Conservation (phyloP, 1,140 invertebrate genomes). For the Heliconius hewitsoni region DNA sequence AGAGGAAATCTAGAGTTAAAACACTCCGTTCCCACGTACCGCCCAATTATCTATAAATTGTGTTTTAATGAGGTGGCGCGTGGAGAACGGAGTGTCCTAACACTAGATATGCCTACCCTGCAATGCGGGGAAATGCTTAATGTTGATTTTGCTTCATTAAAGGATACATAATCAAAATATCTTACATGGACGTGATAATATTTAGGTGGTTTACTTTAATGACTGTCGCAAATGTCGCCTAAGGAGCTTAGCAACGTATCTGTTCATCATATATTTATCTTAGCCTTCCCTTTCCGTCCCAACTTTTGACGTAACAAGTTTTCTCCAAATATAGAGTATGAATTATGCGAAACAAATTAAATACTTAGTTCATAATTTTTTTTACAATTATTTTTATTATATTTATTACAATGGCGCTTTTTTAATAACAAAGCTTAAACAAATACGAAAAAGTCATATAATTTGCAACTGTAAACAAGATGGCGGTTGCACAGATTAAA, state of each 20-base stretch:
- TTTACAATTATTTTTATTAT: too few species aligned
- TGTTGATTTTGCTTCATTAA: neutral
- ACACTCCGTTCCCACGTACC: too few species aligned
- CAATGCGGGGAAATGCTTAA: too few species aligned
- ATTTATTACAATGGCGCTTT: too few species aligned
- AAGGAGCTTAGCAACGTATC: neutral
- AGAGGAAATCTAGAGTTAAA: too few species aligned
- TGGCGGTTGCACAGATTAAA: slow-evolving; percentile 21
- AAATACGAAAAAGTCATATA: neutral
- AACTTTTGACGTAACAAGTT: slow-evolving; percentile 1
- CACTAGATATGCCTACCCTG: too few species aligned
- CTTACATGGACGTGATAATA: neutral
- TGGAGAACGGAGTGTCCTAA: too few species aligned
- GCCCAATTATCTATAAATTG: too few species aligned
- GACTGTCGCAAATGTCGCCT: slow-evolving; percentile 1
- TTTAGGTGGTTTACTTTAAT: neutral
- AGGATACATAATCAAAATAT: neutral
- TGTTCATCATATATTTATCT: slow-evolving; percentile 10
- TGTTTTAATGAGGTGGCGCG: too few species aligned
- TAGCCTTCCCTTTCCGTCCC: neutral
- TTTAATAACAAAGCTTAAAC: neutral
- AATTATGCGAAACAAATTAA: neutral
- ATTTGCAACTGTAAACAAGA: slow-evolving; percentile 8
- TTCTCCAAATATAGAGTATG: neutral
- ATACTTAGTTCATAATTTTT: neutral